A percentile compares a stretch with the other conserved stretches of the same genome.
These are phyloP conservation scores for Menidia beryllina DNA, from an alignment of 2,113 vertebrate genomes.

Conservation along the genomic window DNA sequence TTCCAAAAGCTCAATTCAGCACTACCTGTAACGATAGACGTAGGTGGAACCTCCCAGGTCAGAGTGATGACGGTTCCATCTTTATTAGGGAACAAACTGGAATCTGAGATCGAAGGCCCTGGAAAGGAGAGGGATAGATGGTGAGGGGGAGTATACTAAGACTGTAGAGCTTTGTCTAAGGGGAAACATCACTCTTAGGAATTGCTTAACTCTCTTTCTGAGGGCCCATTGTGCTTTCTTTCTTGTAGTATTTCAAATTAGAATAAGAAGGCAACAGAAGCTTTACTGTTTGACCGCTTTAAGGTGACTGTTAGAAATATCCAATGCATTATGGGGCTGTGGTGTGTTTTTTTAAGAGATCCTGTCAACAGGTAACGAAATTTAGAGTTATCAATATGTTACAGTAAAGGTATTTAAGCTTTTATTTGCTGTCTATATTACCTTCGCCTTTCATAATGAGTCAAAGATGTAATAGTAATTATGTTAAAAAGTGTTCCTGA, in stretches of 20 bases:
- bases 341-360: neutral
- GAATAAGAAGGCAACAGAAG: constrained; percentile 13
- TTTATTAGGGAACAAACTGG: constrained; percentile 62
- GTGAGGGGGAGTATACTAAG: constrained; percentile 15
- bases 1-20: neutral
- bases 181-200: constrained; percentile 35
- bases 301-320: neutral
- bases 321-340: too few relatives aligned
- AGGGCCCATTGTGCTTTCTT: constrained; percentile 49
- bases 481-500: too few relatives aligned
- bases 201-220: constrained; percentile 46
- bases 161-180: constrained; percentile 68
- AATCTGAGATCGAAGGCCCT: constrained; percentile 77
- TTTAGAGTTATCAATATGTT: neutral
- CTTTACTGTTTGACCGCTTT: constrained; percentile 1
- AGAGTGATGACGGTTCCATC: constrained; percentile 68
- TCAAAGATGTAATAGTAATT: too few relatives aligned
- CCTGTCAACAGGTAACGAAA: neutral
- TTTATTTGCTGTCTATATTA: neutral
- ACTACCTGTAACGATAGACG: constrained; percentile 77
- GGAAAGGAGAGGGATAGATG: constrained; percentile 29
- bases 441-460: too few relatives aligned
- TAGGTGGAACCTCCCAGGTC: constrained; percentile 75
- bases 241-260: constrained; percentile 7
- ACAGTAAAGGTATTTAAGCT: neutral